These are phyloP conservation scores for Theretra japonica DNA, from an alignment of 2,888 invertebrate genomes.

Conservation along the genomic window DNA sequence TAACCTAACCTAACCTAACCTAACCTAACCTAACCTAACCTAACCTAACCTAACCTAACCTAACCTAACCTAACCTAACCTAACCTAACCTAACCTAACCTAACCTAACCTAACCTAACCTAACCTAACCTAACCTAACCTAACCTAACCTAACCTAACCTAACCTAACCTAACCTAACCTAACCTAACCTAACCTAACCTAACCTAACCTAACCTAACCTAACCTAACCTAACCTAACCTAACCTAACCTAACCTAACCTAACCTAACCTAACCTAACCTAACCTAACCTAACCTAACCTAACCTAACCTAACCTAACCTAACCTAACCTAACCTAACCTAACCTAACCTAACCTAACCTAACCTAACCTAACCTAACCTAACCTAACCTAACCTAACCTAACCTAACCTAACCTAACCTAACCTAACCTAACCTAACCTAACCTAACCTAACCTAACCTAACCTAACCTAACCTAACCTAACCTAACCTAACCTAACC, in stretches of 20 bases:
- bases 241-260: slow-evolving; percentile 31
- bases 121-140: slow-evolving; percentile 31
- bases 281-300: slow-evolving; percentile 37
- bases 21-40: slow-evolving; percentile 29
- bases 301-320: slow-evolving; percentile 36
- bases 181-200: slow-evolving; percentile 31
- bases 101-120: slow-evolving; percentile 30
- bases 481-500: slow-evolving; percentile 1
- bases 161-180: slow-evolving; percentile 32
- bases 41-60: slow-evolving; percentile 30
- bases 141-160: slow-evolving; percentile 33
- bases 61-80: slow-evolving; percentile 31
- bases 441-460: background rate
- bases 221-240: slow-evolving; percentile 30
- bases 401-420: slow-evolving; percentile 21
- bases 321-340: slow-evolving; percentile 34
- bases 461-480: background rate
- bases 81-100: slow-evolving; percentile 29
- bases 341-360: slow-evolving; percentile 34
- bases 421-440: slow-evolving; percentile 29
- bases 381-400: slow-evolving; percentile 22
- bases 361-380: slow-evolving; percentile 34
- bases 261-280: slow-evolving; percentile 35
- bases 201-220: slow-evolving; percentile 31
- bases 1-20: slow-evolving; percentile 27